phyloP scores from a whole-genome alignment of 2,888 invertebrate species.

The Clanis bilineata region DNA sequence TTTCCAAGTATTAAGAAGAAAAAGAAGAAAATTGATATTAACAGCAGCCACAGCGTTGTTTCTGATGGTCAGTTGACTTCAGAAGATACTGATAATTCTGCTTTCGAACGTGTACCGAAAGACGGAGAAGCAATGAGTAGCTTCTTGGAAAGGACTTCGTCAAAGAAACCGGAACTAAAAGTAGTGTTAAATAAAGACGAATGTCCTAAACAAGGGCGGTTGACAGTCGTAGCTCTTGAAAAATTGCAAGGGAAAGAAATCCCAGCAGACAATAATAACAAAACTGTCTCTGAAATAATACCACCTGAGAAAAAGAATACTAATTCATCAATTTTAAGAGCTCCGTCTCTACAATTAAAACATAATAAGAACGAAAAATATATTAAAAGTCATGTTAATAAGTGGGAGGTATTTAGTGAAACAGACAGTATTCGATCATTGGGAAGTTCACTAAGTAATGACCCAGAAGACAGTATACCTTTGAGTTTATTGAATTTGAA shows the following conservation, averaged over 20 bases:
- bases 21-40: slow-evolving; percentile 84
- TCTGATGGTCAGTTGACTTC: slow-evolving; percentile 67
- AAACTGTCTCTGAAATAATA: slow-evolving; percentile 38
- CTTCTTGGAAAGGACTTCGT: slow-evolving; percentile 84
- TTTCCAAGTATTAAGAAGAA: slow-evolving; percentile 93
- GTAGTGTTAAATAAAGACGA: slow-evolving; percentile 77
- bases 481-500: slow-evolving; percentile 75
- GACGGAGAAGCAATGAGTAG: slow-evolving; percentile 85
- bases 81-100: slow-evolving; percentile 70
- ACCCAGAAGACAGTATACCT: slow-evolving; percentile 83
- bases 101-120: slow-evolving; percentile 86
- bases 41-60: slow-evolving; percentile 40
- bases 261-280: slow-evolving; percentile 47
- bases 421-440: slow-evolving; percentile 82
- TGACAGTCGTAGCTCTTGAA: slow-evolving; percentile 84
- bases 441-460: slow-evolving; percentile 71
- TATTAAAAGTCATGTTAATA: slow-evolving; percentile 67
- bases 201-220: slow-evolving; percentile 76
- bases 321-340: slow-evolving; percentile 65
- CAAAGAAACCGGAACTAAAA: slow-evolving; percentile 72
- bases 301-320: slow-evolving; percentile 51
- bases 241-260: slow-evolving; percentile 80
- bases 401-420: slow-evolving; percentile 83
- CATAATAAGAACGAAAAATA: slow-evolving; percentile 69
- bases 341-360: slow-evolving; percentile 70